Percentiles rank a stretch among this genome's conserved stretches.
Evolutionary conservation across 2,888 invertebrate genomes (phyloP).

Genomic region (Vannuccia rotundouncinata): DNA sequence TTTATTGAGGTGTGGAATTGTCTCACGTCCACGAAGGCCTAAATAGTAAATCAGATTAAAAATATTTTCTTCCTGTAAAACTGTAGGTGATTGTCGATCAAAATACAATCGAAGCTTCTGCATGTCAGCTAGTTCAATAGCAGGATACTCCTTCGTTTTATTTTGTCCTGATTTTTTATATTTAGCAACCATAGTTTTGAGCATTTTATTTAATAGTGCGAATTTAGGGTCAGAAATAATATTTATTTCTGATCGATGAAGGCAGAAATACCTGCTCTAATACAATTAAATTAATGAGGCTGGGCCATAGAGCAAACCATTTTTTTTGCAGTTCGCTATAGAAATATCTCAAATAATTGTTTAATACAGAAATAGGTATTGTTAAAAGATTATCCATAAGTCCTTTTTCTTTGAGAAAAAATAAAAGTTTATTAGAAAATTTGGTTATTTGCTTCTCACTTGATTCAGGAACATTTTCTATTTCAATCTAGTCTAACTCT

Average conservation of each 20-base stretch:
- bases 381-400: constrained; percentile 13
- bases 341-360: constrained; percentile 14
- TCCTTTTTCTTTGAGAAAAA: constrained; percentile 1
- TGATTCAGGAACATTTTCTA: neutral
- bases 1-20: too few species aligned
- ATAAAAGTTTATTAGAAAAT: neutral
- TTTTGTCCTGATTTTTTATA: constrained; percentile 23
- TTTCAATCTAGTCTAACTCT: neutral
- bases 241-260: neutral
- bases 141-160: neutral
- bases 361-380: constrained; percentile 8
- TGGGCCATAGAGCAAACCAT: constrained; percentile 4
- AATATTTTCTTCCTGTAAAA: constrained; percentile 11
- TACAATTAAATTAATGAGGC: constrained; percentile 12
- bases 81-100: constrained; percentile 14
- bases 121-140: constrained; percentile 23
- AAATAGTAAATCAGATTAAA: constrained; percentile 6
- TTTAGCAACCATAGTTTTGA: constrained; percentile 21
- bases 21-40: too few species aligned
- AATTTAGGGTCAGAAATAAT: constrained; percentile 1
- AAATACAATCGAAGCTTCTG: constrained; percentile 21
- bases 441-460: neutral
- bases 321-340: neutral
- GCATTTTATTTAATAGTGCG: neutral
- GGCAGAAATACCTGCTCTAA: constrained; percentile 20